A percentile compares a stretch with the other conserved stretches of the same genome.
Evolutionary conservation across 2,113 vertebrate genomes (phyloP).

Genomic region (Arothron firmamentum): DNA sequence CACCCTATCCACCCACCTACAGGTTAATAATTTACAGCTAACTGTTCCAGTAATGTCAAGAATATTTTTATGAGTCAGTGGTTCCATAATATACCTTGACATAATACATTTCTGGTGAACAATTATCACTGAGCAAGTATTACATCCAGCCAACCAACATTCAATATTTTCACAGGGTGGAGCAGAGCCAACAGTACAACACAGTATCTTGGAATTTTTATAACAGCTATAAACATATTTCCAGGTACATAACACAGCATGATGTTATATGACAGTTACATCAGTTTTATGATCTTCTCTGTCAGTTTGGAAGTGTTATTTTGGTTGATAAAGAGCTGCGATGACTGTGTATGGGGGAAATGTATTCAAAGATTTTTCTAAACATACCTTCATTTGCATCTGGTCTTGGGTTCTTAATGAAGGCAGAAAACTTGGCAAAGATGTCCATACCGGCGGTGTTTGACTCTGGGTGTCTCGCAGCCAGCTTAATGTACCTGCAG

Average conservation of each 20-base stretch:
- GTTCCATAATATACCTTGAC: neutral
- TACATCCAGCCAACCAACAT: slow-evolving; percentile 31
- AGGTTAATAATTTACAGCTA: slow-evolving; percentile 10
- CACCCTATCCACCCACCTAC: neutral
- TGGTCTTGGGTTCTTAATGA: slow-evolving; percentile 95
- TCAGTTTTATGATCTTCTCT: no score
- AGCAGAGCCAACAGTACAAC: slow-evolving; percentile 30
- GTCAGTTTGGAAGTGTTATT: no score
- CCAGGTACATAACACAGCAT: slow-evolving; percentile 2
- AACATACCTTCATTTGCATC: slow-evolving; percentile 92
- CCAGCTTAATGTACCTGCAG: slow-evolving; percentile 83
- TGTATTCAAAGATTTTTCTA: neutral
- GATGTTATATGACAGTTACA: no score
- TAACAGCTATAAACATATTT: slow-evolving; percentile 8
- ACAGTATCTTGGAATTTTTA: slow-evolving; percentile 24
- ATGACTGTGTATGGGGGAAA: no score
- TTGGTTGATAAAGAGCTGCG: neutral
- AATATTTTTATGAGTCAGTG: neutral
- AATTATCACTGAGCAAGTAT: slow-evolving; percentile 20
- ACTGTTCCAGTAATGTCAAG: slow-evolving; percentile 22
- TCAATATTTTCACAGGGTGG: slow-evolving; percentile 62
- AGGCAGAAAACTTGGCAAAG: slow-evolving; percentile 98
- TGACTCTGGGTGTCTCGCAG: slow-evolving; percentile 93
- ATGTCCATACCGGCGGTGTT: slow-evolving; percentile 98
- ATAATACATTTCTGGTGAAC: slow-evolving; percentile 26